Percentiles rank a stretch among this genome's conserved stretches.
These are phyloP conservation scores for Cydia splendana DNA, from an alignment of 1,140 invertebrate genomes.

Conservation along the genomic window DNA sequence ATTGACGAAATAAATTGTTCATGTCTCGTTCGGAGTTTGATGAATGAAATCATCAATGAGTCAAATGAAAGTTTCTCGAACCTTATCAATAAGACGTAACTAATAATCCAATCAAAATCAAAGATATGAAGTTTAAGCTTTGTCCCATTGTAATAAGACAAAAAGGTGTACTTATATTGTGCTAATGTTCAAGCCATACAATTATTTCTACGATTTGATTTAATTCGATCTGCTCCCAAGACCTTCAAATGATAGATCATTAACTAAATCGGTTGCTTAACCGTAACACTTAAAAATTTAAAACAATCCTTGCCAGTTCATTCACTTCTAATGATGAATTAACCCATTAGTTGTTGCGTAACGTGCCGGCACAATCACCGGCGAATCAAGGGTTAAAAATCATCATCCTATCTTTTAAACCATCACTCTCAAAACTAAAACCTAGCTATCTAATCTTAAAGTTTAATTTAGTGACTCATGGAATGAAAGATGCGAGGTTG, in stretches of 20 bases:
- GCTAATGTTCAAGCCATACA: background rate
- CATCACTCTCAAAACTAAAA: background rate
- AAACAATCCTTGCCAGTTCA: constrained; percentile 31
- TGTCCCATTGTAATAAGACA: background rate
- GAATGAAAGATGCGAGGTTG: background rate
- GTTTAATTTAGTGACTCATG: background rate
- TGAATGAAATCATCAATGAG: too few species aligned
- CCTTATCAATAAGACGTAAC: too few species aligned
- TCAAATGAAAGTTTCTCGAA: too few species aligned
- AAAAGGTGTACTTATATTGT: background rate
- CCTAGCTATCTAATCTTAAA: background rate
- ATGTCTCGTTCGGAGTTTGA: too few species aligned
- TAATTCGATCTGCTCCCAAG: constrained; percentile 1
- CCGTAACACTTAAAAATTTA: constrained; percentile 11
- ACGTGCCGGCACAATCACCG: constrained; percentile 12
- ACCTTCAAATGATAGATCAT: constrained; percentile 20
- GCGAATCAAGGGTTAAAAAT: background rate
- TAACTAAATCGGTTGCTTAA: constrained; percentile 19
- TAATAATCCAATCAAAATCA: too few species aligned
- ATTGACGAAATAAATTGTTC: too few species aligned
- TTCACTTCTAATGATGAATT: constrained; percentile 30
- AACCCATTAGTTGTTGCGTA: constrained; percentile 27
- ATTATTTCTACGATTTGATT: background rate
- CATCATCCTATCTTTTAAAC: background rate
- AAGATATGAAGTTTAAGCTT: too few species aligned